These are phyloP conservation scores for Zoanthus sociatus DNA, from an alignment of 92 coral and sea anemone genomes.

Conservation along the genomic window DNA sequence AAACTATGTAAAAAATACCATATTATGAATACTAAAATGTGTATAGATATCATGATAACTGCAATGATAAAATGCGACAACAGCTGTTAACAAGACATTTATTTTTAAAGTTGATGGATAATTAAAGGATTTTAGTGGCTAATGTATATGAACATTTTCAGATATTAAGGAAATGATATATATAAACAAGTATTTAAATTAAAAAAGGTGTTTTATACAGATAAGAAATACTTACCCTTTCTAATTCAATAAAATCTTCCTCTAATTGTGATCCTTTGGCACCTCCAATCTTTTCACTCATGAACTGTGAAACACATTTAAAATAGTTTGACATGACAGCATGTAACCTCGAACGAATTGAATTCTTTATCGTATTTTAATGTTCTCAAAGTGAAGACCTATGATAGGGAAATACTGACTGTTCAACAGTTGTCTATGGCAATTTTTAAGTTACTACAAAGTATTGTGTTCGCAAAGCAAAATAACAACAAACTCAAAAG, in stretches of 20 bases:
- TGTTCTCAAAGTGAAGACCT: background rate
- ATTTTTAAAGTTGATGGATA: too few relatives aligned
- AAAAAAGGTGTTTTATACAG: too few relatives aligned
- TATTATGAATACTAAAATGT: background rate
- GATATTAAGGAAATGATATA: too few relatives aligned
- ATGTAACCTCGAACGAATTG: background rate
- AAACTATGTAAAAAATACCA: background rate
- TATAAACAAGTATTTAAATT: too few relatives aligned
- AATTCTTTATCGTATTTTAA: background rate
- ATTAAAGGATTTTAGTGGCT: too few relatives aligned
- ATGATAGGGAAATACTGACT: background rate
- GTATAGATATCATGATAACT: too few relatives aligned
- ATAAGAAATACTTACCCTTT: slow-evolving; percentile 74
- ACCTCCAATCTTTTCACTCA: slow-evolving; percentile 98
- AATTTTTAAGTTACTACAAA: slow-evolving; percentile 12
- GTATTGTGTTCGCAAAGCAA: background rate
- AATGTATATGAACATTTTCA: too few relatives aligned
- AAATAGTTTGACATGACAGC: slow-evolving; percentile 9
- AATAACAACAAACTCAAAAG: background rate
- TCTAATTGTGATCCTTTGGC: slow-evolving; percentile 95
- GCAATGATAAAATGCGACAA: background rate
- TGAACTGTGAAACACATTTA: slow-evolving; percentile 65
- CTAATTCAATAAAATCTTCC: slow-evolving; percentile 90
- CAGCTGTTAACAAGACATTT: background rate
- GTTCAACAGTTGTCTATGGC: background rate